These are phyloP conservation scores for Gryon sp. DNA, from an alignment of 1,140 invertebrate species.

Conservation along the genomic window DNA sequence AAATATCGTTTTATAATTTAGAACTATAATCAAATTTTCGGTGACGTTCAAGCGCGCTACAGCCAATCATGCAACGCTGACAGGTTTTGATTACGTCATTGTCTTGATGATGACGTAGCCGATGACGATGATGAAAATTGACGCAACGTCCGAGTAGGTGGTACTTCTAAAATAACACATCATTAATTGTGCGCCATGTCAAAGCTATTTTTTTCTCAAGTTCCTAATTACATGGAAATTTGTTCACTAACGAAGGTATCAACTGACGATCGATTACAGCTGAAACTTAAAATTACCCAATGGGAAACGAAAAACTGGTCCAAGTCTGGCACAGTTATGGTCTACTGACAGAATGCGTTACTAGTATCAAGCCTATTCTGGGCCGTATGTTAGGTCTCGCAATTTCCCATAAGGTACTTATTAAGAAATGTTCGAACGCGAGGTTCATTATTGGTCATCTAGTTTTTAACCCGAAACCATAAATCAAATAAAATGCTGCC, in stretches of 20 bases:
- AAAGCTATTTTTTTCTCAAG: conserved; percentile 10
- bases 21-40: conserved; percentile 28
- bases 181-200: neutral
- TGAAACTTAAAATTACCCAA: conserved; percentile 36
- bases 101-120: conserved; percentile 21
- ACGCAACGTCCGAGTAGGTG: neutral
- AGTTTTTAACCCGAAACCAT: conserved; percentile 24
- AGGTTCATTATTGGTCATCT: conserved; percentile 44
- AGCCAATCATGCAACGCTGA: conserved; percentile 25
- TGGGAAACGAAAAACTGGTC: too few species aligned
- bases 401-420: too few species aligned
- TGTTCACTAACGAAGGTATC: conserved; percentile 25
- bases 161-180: conserved; percentile 20
- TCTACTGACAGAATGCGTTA: too few species aligned
- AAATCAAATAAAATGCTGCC: conserved; percentile 45
- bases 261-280: conserved; percentile 24
- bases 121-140: conserved; percentile 30
- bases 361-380: too few species aligned
- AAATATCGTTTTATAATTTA: conserved; percentile 31
- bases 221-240: conserved; percentile 19
- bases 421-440: conserved; percentile 21
- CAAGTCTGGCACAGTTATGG: too few species aligned
- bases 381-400: too few species aligned
- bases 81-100: conserved; percentile 45
- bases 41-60: conserved; percentile 12